Evolutionary conservation across 2,797 vertebrate genomes (phyloP).

Genomic region (Helicolenus hilgendorfi): DNA sequence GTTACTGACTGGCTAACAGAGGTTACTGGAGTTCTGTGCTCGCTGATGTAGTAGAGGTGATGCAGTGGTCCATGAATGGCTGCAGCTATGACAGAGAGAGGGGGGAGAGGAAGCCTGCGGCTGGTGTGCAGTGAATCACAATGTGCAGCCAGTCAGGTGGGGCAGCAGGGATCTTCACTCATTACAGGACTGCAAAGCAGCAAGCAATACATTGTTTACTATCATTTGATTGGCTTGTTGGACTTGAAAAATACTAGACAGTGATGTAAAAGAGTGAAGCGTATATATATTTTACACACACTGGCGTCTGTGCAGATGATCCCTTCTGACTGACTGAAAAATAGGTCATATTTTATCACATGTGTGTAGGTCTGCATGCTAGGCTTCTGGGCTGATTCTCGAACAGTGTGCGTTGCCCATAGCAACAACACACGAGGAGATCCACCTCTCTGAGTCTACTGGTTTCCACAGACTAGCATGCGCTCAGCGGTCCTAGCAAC

Average conservation of each 20-base stretch:
- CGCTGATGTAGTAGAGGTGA: slow-evolving; percentile 43
- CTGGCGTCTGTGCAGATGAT: slow-evolving; percentile 5
- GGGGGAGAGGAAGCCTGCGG: slow-evolving; percentile 43
- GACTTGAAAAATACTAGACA: neutral
- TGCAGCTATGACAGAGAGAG: slow-evolving; percentile 48
- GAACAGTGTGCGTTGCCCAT: slow-evolving; percentile 82
- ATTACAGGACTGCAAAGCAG: slow-evolving; percentile 10
- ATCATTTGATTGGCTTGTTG: neutral
- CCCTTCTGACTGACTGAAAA: slow-evolving; percentile 51
- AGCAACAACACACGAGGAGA: slow-evolving; percentile 84
- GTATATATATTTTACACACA: neutral
- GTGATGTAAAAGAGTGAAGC: neutral
- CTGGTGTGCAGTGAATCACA: slow-evolving; percentile 73
- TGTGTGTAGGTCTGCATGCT: slow-evolving; percentile 63
- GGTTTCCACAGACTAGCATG: slow-evolving; percentile 73
- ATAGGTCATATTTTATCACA: slow-evolving; percentile 74
- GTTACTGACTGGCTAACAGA: neutral
- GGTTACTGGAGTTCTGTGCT: slow-evolving; percentile 35
- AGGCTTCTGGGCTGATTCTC: slow-evolving; percentile 51
- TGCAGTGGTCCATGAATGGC: slow-evolving; percentile 60
- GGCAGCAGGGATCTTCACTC: neutral
- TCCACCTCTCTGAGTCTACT: slow-evolving; percentile 75
- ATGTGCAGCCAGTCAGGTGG: slow-evolving; percentile 54
- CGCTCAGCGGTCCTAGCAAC: slow-evolving; percentile 81
- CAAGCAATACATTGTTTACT: neutral